Evolutionary conservation across 2,113 vertebrate genomes (phyloP).

Genomic region (Melanerpes aurifrons): DNA sequence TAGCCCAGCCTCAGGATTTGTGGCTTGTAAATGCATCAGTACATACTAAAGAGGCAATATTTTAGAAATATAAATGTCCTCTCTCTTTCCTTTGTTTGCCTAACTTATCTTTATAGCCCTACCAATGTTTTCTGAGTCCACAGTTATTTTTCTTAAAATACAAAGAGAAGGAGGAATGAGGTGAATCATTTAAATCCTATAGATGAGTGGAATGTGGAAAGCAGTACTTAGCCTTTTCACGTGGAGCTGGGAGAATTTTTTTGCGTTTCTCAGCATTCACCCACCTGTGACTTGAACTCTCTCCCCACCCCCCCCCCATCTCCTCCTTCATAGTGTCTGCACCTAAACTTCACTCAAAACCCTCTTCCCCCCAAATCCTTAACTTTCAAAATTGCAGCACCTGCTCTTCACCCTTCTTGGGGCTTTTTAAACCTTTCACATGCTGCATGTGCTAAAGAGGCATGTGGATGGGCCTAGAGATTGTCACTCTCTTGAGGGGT

Average conservation of each 20-base stretch:
- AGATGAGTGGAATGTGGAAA: constrained; percentile 16
- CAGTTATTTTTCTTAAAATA: constrained; percentile 35
- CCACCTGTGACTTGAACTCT: not conserved
- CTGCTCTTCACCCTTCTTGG: not conserved
- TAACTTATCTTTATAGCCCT: constrained; percentile 20
- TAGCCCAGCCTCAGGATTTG: not conserved
- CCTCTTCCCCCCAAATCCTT: not conserved
- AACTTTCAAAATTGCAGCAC: not conserved
- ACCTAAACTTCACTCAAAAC: not conserved
- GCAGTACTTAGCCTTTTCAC: not conserved
- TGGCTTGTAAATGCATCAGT: not conserved
- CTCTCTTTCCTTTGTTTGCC: constrained; percentile 39
- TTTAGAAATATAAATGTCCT: not conserved
- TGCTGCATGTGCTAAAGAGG: not conserved
- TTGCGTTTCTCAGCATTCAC: not conserved
- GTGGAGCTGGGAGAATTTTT: not conserved
- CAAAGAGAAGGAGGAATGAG: constrained; percentile 35
- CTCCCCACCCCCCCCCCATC: fast-evolving
- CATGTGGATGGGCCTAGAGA: not conserved
- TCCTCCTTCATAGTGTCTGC: not conserved
- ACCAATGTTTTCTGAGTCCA: constrained; percentile 46
- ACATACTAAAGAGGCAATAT: not conserved
- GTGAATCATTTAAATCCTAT: constrained; percentile 36
- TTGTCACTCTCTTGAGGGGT: not conserved
- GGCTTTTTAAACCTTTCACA: not conserved